Conservation (phyloP, 2,888 invertebrate species). For the Chloromyia formosa region DNA sequence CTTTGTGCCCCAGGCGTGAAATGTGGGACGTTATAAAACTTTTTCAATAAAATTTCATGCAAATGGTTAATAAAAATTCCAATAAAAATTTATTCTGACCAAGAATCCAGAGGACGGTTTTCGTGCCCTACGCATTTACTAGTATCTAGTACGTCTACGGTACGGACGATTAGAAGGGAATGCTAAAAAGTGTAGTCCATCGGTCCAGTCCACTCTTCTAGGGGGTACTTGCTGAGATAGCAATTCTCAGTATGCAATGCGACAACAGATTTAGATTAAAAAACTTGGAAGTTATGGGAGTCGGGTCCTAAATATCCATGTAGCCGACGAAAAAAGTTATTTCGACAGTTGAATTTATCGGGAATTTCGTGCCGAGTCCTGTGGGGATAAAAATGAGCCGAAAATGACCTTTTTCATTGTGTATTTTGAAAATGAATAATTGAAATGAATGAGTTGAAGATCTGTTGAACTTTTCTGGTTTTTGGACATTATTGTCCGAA, state of each 20-base stretch:
- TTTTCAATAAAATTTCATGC: constrained; percentile 45
- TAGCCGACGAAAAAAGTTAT: not conserved
- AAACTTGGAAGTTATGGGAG: constrained; percentile 34
- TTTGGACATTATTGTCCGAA: too few relatives aligned
- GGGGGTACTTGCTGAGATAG: constrained; percentile 25
- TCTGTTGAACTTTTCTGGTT: not conserved
- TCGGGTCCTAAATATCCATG: constrained; percentile 9
- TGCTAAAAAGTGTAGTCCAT: not conserved
- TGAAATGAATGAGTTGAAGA: constrained; percentile 21
- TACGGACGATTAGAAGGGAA: constrained; percentile 5
- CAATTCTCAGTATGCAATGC: constrained; percentile 32
- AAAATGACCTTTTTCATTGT: not conserved
- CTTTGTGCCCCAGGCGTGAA: constrained; percentile 35
- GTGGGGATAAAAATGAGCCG: constrained; percentile 4
- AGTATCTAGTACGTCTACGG: not conserved
- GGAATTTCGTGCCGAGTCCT: constrained; percentile 4
- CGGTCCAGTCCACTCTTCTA: too few relatives aligned
- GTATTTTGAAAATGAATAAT: constrained; percentile 10
- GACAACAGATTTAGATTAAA: constrained; percentile 45
- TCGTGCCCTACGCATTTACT: not conserved
- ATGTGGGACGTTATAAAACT: constrained; percentile 44
- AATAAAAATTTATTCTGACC: constrained; percentile 40
- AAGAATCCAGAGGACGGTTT: constrained; percentile 4
- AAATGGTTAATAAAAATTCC: constrained; percentile 45
- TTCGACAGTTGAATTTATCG: constrained; percentile 25